Percentiles rank a stretch among this genome's conserved stretches.
Conservation (phyloP, 2,113 vertebrate genomes). For the Maccullochella peelii region DNA sequence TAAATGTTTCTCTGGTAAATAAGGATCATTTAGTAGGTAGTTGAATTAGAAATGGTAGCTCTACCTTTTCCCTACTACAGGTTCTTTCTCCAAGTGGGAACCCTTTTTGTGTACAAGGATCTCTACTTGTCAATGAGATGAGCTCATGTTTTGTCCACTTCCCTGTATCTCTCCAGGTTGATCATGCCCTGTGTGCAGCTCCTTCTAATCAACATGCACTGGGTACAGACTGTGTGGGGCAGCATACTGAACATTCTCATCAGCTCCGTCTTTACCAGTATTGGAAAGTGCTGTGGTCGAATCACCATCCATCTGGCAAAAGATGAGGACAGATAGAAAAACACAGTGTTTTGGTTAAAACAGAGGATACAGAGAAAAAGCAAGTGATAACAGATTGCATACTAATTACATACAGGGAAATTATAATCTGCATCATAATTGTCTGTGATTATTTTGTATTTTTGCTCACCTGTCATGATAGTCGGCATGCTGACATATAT, state of each 20-base stretch:
- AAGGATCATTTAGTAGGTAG: background rate
- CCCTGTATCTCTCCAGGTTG: slow-evolving; percentile 63
- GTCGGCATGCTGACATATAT: background rate
- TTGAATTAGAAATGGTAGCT: background rate
- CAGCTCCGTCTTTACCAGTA: slow-evolving; percentile 66
- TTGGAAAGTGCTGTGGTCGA: slow-evolving; percentile 65
- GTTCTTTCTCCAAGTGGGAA: background rate
- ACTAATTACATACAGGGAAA: background rate
- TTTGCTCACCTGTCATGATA: background rate
- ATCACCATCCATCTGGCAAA: slow-evolving; percentile 61
- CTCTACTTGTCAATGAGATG: background rate
- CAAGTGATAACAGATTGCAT: background rate
- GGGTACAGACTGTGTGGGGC: slow-evolving; percentile 74
- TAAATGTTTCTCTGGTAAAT: background rate
- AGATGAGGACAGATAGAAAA: slow-evolving; percentile 42
- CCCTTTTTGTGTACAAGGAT: too few relatives aligned
- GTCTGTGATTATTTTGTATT: slow-evolving; percentile 11
- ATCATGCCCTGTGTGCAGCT: slow-evolving; percentile 77
- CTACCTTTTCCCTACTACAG: background rate
- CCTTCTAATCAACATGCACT: slow-evolving; percentile 77
- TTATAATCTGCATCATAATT: background rate
- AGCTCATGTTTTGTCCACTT: slow-evolving; percentile 18
- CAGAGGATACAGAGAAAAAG: background rate
- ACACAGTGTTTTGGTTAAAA: background rate
- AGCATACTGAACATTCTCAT: slow-evolving; percentile 72